Base-by-base conservation (phyloP, 2,888 invertebrate genomes). In the Rhyacophila evoluta region DNA sequence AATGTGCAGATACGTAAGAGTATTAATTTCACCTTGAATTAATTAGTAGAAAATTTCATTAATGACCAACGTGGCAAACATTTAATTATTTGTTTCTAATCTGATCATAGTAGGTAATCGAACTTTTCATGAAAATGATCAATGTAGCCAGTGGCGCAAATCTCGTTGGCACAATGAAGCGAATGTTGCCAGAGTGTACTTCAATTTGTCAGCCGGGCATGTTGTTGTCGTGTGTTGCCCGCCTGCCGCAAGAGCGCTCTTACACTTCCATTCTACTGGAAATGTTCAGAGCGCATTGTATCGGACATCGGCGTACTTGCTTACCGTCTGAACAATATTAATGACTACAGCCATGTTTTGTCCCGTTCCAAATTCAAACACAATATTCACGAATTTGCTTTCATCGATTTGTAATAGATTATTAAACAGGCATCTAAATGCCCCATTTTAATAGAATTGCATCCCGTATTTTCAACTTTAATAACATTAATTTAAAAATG, bases 161-260 rank as follows among this genome's bases (percentile, higher is more conserved):
- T 25, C 19, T 33, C 72, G 37, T 33, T 33, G 11, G 33, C n/a
- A 41, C 74, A 74, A 55, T 68, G 75, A 72, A 70, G 75, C 75
- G n/a, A 75, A 75, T 75, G 75, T 75, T 75, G 19, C 68, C 37
- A 68, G 68, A 75, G 75, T 33, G 69, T 68, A 67, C 75, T 75
- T 69, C 69, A 75, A 75, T 75, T 75, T 75, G 75, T 75, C 75
- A 75, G 37, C 55, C 36, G 67, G 36, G 33, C 68, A 25, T 55
- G 55, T 55, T 55, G 55, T 55, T 55, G 55, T 55, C 55, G 55
- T 55, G 41, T 41, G 55, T 55, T 55, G 55, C 55, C 55, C 55
- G 25, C 55, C 55, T 55, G 55, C 55, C 55, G 55, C 55, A 55
- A 55, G 55, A 55, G 55, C 55, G 55, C 55, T 55, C 25, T 19